phyloP scores from a whole-genome alignment of 2,888 invertebrate species.

The Lottia gigantea region DNA sequence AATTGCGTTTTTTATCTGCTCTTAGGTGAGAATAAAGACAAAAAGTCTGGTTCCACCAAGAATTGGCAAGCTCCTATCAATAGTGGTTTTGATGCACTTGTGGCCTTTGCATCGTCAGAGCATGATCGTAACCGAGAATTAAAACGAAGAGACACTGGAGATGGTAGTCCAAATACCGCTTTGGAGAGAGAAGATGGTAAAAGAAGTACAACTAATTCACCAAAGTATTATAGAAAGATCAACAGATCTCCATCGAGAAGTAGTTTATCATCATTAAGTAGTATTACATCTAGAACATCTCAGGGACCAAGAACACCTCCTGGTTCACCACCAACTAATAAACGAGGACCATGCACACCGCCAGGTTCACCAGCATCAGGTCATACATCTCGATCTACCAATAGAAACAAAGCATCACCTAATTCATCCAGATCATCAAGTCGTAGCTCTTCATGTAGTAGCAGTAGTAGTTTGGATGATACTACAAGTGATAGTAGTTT shows the following conservation, averaged over 20 bases:
- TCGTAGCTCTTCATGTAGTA: slow-evolving; percentile 35
- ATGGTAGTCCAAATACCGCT: not conserved
- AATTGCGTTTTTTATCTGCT: not conserved
- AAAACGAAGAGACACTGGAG: slow-evolving; percentile 19
- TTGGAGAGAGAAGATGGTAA: not conserved
- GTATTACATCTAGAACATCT: slow-evolving; percentile 8
- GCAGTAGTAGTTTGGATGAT: slow-evolving; percentile 28
- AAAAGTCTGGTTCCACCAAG: slow-evolving; percentile 37
- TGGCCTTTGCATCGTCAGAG: slow-evolving; percentile 92
- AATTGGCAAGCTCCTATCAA: slow-evolving; percentile 91
- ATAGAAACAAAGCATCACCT: not conserved
- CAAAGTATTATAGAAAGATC: not conserved
- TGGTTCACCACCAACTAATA: slow-evolving; percentile 27
- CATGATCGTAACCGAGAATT: slow-evolving; percentile 72
- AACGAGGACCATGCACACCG: slow-evolving; percentile 35
- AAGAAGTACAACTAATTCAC: not conserved
- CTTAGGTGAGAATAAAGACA: slow-evolving; percentile 8
- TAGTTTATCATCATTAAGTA: slow-evolving; percentile 5
- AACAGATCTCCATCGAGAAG: not conserved
- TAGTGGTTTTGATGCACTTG: slow-evolving; percentile 91
- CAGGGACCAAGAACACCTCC: slow-evolving; percentile 31
- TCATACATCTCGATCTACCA: not conserved
- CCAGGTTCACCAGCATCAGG: slow-evolving; percentile 33
- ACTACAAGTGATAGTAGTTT: slow-evolving; percentile 21
- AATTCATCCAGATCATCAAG: slow-evolving; percentile 33